Base-by-base conservation (phyloP, 2,888 invertebrate species). In the Plemyria rubiginata region DNA sequence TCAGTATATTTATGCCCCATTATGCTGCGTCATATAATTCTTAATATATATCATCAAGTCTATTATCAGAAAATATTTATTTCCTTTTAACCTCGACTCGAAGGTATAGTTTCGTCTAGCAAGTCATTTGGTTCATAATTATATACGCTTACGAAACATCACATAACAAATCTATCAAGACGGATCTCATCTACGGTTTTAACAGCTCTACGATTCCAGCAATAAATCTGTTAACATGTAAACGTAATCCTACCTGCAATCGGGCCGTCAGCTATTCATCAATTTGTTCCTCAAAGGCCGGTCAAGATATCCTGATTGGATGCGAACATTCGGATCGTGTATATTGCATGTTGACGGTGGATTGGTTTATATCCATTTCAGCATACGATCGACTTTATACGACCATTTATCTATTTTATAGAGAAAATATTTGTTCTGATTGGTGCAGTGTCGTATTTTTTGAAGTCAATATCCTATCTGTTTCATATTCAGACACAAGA, bases 171-270 rank as follows among this genome's bases (percentile, higher is more conserved):
- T 57, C 28, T 45, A 53, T 59, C 59, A 41, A 56, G 52, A 8
- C 36, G 49, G 36, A 61, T 52, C 51, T 56, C 61, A 56, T 61
- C 51, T 55, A 15, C 29, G n/a, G 40, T 52, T 52, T 43, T 48
- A 51, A 48, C 46, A 53, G 61, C 65, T 59, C 54, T 22, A 22
- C 61, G 51, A 43, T 29, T 56, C n/a, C 12, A 52, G 62, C 58
- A 55, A 67, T 70, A 68, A 68, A 70, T 70, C 63, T 65, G 56
- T 66, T 65, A 60, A 65, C 65, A 54, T 60, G 57, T 66, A 66
- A 62, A 65, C 62, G 55, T 60, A 64, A 66, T 61, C 55, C 61
- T 64, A 65, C 68, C 63, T 68, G 66, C 62, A 62, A 63, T 59
- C 32, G 48, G 29, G 11, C 61, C 46, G 61, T 61, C 60, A 49